Evolutionary conservation across 2,113 vertebrate species (phyloP), one percentile per base, ranked within the genome.

Genomic region (Spea bombifrons): DNA sequence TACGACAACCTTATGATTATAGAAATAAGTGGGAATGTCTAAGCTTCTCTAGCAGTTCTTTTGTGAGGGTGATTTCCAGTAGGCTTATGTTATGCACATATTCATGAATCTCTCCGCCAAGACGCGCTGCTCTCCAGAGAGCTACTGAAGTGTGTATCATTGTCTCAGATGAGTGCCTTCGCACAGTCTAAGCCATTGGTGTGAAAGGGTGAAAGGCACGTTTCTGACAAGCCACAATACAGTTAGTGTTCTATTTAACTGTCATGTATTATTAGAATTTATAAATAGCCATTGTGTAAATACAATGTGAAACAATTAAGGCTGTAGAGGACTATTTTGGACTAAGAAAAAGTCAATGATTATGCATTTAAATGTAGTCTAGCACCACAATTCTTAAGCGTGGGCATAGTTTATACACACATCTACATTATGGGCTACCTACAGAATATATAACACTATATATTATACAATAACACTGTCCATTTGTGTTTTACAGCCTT

Each of bases 111-210:
- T 92, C 91, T 92, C 90, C 90, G 92, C 90, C 90, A 90, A 86
- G 89, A 92, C 92, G 90, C 87, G 89, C 84, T 75, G 87, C 88
- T 91, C 92, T 90, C 92, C 84, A 83, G 92, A 91, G 92, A 90
- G 89, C 88, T 82, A 87, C 90, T 92, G 88, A 91, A 90, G 91
- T 91, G 91, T 90, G 90, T 87, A 92, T 91, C 91, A 92, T 92
- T 93, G 91, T 92, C 92, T 92, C 90, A 91, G 89, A 91, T 89
- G 91, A 92, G 91, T 89, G 92, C 92, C 91, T 92, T 93, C 89
- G 92, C 92, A 93, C 64, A 59, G 55, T 50, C 91, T 91, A 90
- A 92, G 92, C 90, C 88, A 91, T 83, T 84, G 88, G 85, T 86
- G 88, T 86, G 87, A 88, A 89, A 92, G 92, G 90, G 90, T 91